These are phyloP conservation scores for Sebastes cheni DNA, from an alignment of 2,797 vertebrate genomes.

Conservation along the genomic window DNA sequence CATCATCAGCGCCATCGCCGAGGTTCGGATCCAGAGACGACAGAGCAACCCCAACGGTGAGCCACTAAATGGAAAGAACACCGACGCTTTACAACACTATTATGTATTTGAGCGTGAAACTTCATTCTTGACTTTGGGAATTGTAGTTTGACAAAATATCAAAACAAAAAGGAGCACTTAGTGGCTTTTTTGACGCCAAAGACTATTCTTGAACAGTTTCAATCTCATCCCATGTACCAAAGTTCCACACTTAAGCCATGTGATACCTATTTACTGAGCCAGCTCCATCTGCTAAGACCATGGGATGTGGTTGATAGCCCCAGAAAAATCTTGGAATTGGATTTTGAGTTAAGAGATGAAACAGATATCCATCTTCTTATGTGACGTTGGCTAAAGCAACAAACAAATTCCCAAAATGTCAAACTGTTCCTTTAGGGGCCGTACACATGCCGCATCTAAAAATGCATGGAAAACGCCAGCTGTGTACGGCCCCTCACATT, in stretches of 20 bases:
- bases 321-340: neutral
- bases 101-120: neutral
- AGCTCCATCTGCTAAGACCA: neutral
- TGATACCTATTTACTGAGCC: neutral
- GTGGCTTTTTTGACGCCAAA: neutral
- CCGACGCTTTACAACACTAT: neutral
- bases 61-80: neutral
- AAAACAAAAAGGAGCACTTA: neutral
- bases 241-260: neutral
- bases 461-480: too few relatives aligned
- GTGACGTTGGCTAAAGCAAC: neutral
- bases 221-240: neutral
- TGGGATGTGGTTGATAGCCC: neutral
- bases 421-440: too few relatives aligned
- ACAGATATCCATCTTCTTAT: neutral
- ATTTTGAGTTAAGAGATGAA: neutral
- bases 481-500: neutral
- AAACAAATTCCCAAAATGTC: neutral
- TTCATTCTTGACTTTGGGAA: neutral
- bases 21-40: constrained; percentile 87
- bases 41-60: constrained; percentile 66
- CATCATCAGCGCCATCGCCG: constrained; percentile 85
- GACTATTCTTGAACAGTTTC: neutral
- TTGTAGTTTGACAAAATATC: neutral
- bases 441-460: too few relatives aligned